Evolutionary conservation across 1,140 invertebrate genomes (phyloP), one percentile per base, ranked within the genome.

Genomic region (Zophobas morio): DNA sequence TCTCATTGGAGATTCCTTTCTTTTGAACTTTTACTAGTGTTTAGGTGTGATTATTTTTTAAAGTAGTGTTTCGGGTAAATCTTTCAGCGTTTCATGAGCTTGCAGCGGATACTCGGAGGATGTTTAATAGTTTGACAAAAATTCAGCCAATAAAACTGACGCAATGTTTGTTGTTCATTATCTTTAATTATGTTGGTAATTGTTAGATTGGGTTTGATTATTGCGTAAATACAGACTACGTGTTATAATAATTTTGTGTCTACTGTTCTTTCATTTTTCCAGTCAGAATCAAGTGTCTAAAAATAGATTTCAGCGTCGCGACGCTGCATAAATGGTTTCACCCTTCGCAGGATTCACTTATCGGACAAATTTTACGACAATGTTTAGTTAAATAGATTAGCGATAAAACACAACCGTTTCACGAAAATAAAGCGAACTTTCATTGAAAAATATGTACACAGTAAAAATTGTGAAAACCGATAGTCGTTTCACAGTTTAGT

Each of bases 271-370:
- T 51, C n/a, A 51, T 6, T 4, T 51, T 51, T 8, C 42, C 42
- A 46, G 42, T 4, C 42, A 0, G 0, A 46, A 46, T 8, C 8
- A 8, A 3, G 42, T 46, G 0, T 8, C 3, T 51, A 51, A 51
- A 51, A 51, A 51, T 51, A 51, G 49, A 51, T 51, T 4, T 20
- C 4, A 20, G 49, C 49, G 49, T 51, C 49, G 49, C 49, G 49
- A 51, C 49, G 49, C 49, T 51, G 3, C 8, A 46, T 4, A 3
- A 46, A 4, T 8, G 3, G 8, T 6, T 20, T 2, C 2, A 51
- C 49, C 3, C 49, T 20, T 51, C n/a, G n/a, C 49, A 4, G 49
- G 49, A 51, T 51, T 51, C 49, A 51, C 49, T 51, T 51, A 51
- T 51, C 49, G 4, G 3, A 46, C 6, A 4, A 3, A 8, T 46